Base-by-base conservation (phyloP, 2,797 vertebrate species). In the Leptoclinus maculatus region DNA sequence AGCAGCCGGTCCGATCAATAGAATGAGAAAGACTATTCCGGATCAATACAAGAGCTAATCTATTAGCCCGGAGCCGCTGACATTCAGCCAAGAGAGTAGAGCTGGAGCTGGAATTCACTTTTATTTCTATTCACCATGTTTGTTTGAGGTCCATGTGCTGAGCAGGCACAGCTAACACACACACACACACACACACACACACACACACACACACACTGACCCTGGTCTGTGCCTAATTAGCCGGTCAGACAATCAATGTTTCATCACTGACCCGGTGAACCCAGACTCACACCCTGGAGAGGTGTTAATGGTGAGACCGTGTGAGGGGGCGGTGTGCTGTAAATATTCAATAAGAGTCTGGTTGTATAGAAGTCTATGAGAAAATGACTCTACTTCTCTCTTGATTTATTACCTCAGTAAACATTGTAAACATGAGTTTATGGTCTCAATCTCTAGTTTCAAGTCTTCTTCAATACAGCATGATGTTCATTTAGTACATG, bases 41-140 rank as follows among this genome's bases (percentile, higher is more conserved):
- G 74, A 87, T 93, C 88, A 69, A 91, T 92, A 74, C 19, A 1
- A 54, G 19, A 76, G 69, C 66, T 86, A 69, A 87, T 89, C 75
- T 79, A 70, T 90, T 75, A 65, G 57, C 60, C 36, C 11, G 9
- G 34, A 41, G 53, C 68, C 38, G 56, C 63, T 60, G 84, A 84
- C 83, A 47, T 86, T 89, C 80, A 87, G 68, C 56, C 63, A 60
- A 2, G 65, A 80, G 57, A 66, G 60, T 34, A 9, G 70, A 78
- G 59, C 59, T 36, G 21, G 0, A 54, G 71, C 59, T 53, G 57
- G 34, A 87, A 82, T 83, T 85, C 73, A 75, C 78, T 83, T 86
- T 82, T 53, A 72, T 71, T 78, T 79, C 74, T 83, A 85, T 89
- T 79, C 83, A 83, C 49, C 21, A 0, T 72, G 54, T 71, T 54